These are phyloP conservation scores for Ctenicera cuprea DNA, from an alignment of 2,888 invertebrate species.

Conservation along the genomic window DNA sequence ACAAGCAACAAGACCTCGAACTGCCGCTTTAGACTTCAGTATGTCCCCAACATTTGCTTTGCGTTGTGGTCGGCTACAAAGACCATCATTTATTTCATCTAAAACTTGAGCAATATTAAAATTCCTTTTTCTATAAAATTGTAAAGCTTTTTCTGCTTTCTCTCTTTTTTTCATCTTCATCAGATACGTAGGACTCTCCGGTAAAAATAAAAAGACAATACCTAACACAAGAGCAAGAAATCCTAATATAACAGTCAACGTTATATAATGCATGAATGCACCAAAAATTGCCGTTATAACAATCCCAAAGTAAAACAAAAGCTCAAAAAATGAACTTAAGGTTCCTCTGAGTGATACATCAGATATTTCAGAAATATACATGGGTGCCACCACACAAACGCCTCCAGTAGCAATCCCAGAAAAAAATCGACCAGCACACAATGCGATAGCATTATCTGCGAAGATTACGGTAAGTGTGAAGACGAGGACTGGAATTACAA, in stretches of 20 bases:
- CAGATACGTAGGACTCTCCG: slow-evolving; percentile 83
- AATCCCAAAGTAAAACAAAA: slow-evolving; percentile 85
- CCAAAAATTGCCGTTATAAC: slow-evolving; percentile 83
- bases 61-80: slow-evolving; percentile 75
- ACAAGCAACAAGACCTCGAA: slow-evolving; percentile 82
- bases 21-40: slow-evolving; percentile 77
- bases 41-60: slow-evolving; percentile 76
- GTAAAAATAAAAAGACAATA: slow-evolving; percentile 79
- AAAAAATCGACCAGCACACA: slow-evolving; percentile 77
- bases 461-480: slow-evolving; percentile 76
- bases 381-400: slow-evolving; percentile 85
- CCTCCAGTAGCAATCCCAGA: slow-evolving; percentile 83
- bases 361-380: slow-evolving; percentile 89
- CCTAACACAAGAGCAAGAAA: slow-evolving; percentile 79
- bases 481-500: slow-evolving; percentile 79
- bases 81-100: slow-evolving; percentile 77
- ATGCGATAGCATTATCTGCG: slow-evolving; percentile 16
- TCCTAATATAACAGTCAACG: slow-evolving; percentile 79
- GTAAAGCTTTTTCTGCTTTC: slow-evolving; percentile 78
- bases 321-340: slow-evolving; percentile 87
- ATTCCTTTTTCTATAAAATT: slow-evolving; percentile 82
- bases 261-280: slow-evolving; percentile 79
- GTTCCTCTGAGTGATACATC: slow-evolving; percentile 86
- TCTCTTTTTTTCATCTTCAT: slow-evolving; percentile 74
- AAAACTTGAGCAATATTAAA: slow-evolving; percentile 78